Percentiles rank a stretch among this genome's conserved stretches.
These are phyloP conservation scores for Chloropsis cyanopogon DNA, from an alignment of 2,113 vertebrate genomes.

Conservation along the genomic window DNA sequence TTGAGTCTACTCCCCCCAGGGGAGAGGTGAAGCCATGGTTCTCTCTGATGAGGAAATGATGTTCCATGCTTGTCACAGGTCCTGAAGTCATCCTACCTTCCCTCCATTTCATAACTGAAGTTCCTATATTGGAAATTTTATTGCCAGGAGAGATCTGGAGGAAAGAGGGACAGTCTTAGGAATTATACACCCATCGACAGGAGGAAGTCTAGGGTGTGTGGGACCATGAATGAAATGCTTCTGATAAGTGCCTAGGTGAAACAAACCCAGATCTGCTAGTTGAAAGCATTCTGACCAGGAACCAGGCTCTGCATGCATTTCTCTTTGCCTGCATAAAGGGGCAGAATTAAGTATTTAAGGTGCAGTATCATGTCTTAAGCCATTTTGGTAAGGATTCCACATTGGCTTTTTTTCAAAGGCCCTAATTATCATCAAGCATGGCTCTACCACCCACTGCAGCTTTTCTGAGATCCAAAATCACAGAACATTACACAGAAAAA, in stretches of 20 bases:
- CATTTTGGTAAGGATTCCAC: neutral
- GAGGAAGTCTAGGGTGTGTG: neutral
- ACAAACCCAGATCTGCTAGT: neutral
- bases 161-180: neutral
- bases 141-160: neutral
- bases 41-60: neutral
- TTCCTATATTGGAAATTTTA: neutral
- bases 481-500: neutral
- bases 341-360: neutral
- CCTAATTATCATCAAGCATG: neutral
- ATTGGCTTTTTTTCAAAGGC: neutral
- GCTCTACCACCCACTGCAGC: neutral
- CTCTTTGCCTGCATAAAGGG: neutral
- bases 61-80: neutral
- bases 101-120: neutral
- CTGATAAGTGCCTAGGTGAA: neutral
- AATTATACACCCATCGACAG: neutral
- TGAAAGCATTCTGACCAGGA: neutral
- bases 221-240: neutral
- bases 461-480: constrained; percentile 11
- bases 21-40: neutral
- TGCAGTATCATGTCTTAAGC: neutral
- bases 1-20: neutral
- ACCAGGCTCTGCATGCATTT: neutral
- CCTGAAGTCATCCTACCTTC: neutral